Conservation (phyloP, 2,888 invertebrate genomes). For the Folsomia manolachei region DNA sequence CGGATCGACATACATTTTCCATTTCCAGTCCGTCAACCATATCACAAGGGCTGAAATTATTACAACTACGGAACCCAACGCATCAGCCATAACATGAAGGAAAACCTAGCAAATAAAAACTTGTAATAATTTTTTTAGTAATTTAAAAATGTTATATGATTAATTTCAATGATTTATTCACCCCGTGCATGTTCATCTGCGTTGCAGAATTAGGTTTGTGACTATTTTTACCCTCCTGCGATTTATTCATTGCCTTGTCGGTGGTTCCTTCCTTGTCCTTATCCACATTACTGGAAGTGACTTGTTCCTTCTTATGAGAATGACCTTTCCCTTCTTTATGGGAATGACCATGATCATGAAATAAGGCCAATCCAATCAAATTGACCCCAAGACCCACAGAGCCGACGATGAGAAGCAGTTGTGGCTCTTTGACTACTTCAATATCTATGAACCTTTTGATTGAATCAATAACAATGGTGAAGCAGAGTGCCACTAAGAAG, state of each 20-base stretch:
- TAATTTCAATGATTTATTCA: no score
- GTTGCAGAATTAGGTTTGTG: not conserved
- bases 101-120: no score
- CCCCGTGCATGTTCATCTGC: slow-evolving; percentile 95
- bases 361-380: slow-evolving; percentile 82
- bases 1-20: slow-evolving; percentile 83
- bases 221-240: not conserved
- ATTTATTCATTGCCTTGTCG: no score
- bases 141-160: no score
- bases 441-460: slow-evolving; percentile 80
- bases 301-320: not conserved
- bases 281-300: not conserved
- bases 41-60: slow-evolving; percentile 74
- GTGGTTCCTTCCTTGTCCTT: no score
- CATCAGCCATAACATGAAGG: slow-evolving; percentile 93
- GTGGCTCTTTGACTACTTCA: slow-evolving; percentile 77
- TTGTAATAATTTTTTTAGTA: no score
- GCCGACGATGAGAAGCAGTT: slow-evolving; percentile 82
- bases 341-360: slow-evolving; percentile 62
- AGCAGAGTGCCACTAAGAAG: slow-evolving; percentile 94
- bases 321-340: not conserved
- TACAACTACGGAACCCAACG: slow-evolving; percentile 90
- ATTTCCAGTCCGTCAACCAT: slow-evolving; percentile 71
- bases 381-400: slow-evolving; percentile 85
- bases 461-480: slow-evolving; percentile 95